These are phyloP conservation scores for Platerodrilus igneus DNA, from an alignment of 2,888 invertebrate genomes.

Conservation along the genomic window DNA sequence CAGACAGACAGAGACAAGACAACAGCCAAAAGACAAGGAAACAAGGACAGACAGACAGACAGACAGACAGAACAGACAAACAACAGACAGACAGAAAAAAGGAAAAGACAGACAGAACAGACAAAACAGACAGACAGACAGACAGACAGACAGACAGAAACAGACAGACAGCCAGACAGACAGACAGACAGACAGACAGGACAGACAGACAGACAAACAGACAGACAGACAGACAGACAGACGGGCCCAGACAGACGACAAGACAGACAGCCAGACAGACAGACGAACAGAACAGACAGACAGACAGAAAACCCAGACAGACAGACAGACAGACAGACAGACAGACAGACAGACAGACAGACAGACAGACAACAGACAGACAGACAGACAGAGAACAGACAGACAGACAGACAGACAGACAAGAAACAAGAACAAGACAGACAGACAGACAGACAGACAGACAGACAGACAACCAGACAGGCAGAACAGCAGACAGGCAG, in stretches of 20 bases:
- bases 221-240: neutral
- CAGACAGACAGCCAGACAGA: neutral
- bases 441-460: constrained; percentile 5
- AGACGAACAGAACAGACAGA: neutral
- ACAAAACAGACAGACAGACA: neutral
- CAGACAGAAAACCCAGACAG: neutral
- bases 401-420: constrained; percentile 5
- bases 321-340: neutral
- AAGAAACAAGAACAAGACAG: neutral
- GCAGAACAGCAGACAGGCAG: constrained; percentile 6
- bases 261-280: constrained; percentile 2
- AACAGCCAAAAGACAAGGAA: neutral
- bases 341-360: constrained; percentile 4
- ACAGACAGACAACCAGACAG: constrained; percentile 6
- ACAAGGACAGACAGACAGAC: neutral
- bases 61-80: neutral
- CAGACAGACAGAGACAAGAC: constrained; percentile 2
- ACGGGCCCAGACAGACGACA: neutral
- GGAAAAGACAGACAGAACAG: neutral
- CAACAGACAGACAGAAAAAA: neutral
- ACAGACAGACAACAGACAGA: constrained; percentile 4
- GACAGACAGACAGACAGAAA: constrained; percentile 1
- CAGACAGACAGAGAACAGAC: constrained; percentile 4
- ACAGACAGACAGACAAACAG: constrained; percentile 1
- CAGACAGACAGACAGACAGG: neutral